These are phyloP conservation scores for Centruroides sculpturatus DNA, from an alignment of 1,140 invertebrate genomes.

Conservation along the genomic window DNA sequence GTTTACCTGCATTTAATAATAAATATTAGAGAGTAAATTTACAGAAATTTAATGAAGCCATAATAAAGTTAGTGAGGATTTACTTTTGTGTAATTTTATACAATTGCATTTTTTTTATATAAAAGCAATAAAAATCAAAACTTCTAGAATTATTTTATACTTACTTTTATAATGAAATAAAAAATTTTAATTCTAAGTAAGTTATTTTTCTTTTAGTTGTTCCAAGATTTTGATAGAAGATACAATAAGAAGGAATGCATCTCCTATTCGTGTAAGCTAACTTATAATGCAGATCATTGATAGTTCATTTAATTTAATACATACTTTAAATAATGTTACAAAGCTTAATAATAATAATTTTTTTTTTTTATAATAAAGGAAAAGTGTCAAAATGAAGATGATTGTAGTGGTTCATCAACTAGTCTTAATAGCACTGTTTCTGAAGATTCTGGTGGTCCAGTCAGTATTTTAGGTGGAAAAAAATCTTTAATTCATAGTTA, in stretches of 20 bases:
- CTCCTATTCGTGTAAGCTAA: conserved; percentile 48
- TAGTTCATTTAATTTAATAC: no score
- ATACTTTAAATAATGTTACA: no score
- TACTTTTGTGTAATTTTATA: no score
- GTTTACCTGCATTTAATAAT: no score
- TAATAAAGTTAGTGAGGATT: no score
- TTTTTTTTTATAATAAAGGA: not conserved
- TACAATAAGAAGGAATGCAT: conserved; percentile 79
- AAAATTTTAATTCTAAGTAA: no score
- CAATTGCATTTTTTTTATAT: no score
- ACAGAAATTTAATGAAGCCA: no score
- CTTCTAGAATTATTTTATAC: not conserved
- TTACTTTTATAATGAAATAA: no score
- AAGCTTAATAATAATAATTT: not conserved
- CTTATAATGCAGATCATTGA: not conserved
- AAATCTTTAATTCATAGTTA: conserved; percentile 49
- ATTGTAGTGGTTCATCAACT: not conserved
- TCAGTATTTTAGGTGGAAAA: not conserved
- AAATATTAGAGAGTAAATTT: no score
- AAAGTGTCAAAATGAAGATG: not conserved
- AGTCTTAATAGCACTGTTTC: not conserved
- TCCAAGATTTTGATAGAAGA: conserved; percentile 82
- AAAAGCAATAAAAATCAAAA: no score
- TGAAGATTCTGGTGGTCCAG: not conserved
- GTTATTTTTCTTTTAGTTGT: conserved; percentile 40